These are phyloP conservation scores for Graphium colonna DNA, from an alignment of 2,888 invertebrate species.

Conservation along the genomic window DNA sequence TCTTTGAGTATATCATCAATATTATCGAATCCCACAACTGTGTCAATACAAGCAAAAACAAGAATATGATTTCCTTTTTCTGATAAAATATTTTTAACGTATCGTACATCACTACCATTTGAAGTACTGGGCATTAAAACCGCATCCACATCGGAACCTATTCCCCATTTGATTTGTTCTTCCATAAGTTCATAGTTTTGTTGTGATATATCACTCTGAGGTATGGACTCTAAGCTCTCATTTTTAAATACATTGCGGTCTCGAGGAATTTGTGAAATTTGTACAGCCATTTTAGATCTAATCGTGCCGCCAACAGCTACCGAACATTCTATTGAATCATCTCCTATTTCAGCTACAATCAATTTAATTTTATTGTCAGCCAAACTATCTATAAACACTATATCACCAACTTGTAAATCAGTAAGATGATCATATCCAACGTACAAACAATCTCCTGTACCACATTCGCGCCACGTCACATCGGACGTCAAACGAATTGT, in stretches of 20 bases:
- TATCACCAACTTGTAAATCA: constrained; percentile 71
- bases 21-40: constrained; percentile 56
- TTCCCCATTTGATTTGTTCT: constrained; percentile 67
- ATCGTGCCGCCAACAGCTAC: constrained; percentile 76
- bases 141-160: constrained; percentile 65
- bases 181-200: constrained; percentile 85
- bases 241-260: constrained; percentile 58
- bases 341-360: constrained; percentile 55
- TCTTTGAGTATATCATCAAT: constrained; percentile 87
- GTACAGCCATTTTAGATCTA: constrained; percentile 72
- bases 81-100: constrained; percentile 49
- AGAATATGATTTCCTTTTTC: constrained; percentile 69
- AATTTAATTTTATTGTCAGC: constrained; percentile 58
- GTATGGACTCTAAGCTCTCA: constrained; percentile 60
- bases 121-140: constrained; percentile 59
- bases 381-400: constrained; percentile 69
- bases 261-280: constrained; percentile 71
- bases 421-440: constrained; percentile 75
- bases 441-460: constrained; percentile 76
- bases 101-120: constrained; percentile 48
- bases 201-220: constrained; percentile 81
- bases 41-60: constrained; percentile 61
- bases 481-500: constrained; percentile 74
- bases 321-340: constrained; percentile 72
- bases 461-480: constrained; percentile 73